These are phyloP conservation scores for Nothura maculosa DNA, from an alignment of 2,797 vertebrate genomes.

Conservation along the genomic window DNA sequence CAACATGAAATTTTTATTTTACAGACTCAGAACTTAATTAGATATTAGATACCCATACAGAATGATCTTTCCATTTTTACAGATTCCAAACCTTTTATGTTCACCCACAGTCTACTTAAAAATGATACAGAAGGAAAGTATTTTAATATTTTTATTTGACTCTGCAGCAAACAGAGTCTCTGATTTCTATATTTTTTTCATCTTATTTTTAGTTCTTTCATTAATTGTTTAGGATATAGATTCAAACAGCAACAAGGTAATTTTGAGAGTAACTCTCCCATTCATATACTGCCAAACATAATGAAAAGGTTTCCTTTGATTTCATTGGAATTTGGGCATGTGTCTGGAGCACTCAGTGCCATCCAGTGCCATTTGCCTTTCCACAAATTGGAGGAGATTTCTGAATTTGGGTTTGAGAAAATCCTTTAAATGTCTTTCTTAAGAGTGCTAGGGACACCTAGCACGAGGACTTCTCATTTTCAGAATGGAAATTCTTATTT, in stretches of 20 bases:
- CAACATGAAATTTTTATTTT: neutral
- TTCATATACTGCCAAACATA: neutral
- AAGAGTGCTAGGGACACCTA: neutral
- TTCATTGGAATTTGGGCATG: neutral
- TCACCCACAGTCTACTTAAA: slow-evolving; percentile 2
- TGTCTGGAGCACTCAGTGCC: neutral
- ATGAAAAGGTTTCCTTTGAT: neutral
- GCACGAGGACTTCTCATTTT: neutral
- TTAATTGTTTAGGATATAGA: neutral
- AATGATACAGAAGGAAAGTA: slow-evolving; percentile 18
- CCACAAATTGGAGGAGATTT: neutral
- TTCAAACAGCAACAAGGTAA: neutral
- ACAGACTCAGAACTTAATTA: slow-evolving; percentile 5
- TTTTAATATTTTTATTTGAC: neutral
- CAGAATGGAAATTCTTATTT: neutral
- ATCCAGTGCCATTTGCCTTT: too few relatives aligned
- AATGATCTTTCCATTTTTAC: slow-evolving; percentile 40
- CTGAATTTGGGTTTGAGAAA: neutral
- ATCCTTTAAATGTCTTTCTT: neutral
- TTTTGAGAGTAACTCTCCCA: neutral
- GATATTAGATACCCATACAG: neutral
- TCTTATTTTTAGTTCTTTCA: neutral
- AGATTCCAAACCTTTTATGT: slow-evolving; percentile 48
- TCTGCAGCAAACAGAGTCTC: neutral
- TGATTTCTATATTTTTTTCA: neutral